Conservation (phyloP, 2,797 vertebrate species). For the Garrulus glandarius region DNA sequence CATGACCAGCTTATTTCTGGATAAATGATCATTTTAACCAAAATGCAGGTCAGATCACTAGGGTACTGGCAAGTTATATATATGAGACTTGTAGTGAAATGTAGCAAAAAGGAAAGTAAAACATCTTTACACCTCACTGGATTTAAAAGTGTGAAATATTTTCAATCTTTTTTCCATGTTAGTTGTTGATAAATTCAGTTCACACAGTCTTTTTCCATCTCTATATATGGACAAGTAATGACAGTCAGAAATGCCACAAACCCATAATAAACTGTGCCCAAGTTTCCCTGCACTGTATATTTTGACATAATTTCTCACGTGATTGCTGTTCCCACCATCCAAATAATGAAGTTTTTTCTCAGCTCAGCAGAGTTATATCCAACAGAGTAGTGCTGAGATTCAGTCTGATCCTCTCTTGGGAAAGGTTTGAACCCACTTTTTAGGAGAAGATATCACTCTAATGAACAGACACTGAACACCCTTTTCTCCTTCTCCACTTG, state of each 20-base stretch:
- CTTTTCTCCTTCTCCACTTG: neutral
- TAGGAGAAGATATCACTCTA: neutral
- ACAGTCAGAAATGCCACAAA: neutral
- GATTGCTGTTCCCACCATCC: neutral
- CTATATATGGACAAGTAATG: neutral
- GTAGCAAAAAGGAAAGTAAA: neutral
- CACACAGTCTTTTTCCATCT: neutral
- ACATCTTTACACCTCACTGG: neutral
- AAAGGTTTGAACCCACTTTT: neutral
- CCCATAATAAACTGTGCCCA: neutral
- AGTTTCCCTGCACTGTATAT: neutral
- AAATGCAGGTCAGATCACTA: neutral
- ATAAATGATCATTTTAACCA: neutral
- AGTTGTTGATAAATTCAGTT: neutral
- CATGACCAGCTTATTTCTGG: neutral
- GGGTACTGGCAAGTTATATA: neutral
- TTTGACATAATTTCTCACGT: neutral
- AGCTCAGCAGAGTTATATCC: neutral
- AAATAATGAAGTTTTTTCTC: neutral
- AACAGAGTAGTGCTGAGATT: neutral
- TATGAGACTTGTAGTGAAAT: neutral
- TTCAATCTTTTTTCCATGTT: neutral
- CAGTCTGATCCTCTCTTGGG: neutral
- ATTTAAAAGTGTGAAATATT: neutral
- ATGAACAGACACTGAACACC: accelerated